Evolutionary conservation across 1,140 invertebrate species (phyloP), one percentile per base, ranked within the genome.

Genomic region (Agraylea sexmaculata): DNA sequence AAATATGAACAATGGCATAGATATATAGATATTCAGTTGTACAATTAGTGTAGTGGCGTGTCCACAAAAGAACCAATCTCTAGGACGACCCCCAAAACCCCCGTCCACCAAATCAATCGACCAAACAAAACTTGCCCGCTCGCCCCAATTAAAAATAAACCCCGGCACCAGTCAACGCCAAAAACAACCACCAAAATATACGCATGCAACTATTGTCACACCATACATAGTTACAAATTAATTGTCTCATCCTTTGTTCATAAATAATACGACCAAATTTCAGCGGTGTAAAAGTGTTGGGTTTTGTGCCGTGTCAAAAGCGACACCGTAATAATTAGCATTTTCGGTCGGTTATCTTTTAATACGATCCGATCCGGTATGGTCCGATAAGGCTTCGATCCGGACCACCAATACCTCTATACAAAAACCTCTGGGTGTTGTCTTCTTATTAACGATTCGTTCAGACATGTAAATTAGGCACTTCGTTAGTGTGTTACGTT

Each of bases 401-500:
- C 23, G 6, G 23, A n/a, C 6, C n/a, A 25, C 6, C n/a, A 25
- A 25, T 25, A 25, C 23, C 6, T 7, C 23, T 25, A 25, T n/a
- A n/a, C n/a, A n/a, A n/a, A n/a, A n/a, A n/a, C n/a, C n/a, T n/a
- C n/a, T n/a, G n/a, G n/a, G n/a, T n/a, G n/a, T n/a, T n/a, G n/a
- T n/a, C n/a, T n/a, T n/a, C n/a, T n/a, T n/a, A n/a, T 7, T 25
- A 25, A 25, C 7, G n/a, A n/a, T 25, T n/a, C 23, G 7, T 25
- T 7, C 23, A 6, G 23, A 40, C 38, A 47, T 47, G 46, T 43
- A 47, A 47, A 47, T 47, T 37, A 43, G 46, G 37, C 42, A 43
- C 46, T 47, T 43, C 37, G 42, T 47, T 47, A 47, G 43, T 47
- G 46, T 32, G n/a, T n/a, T n/a, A n/a, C n/a, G n/a, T n/a, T n/a